Evolutionary conservation across 2,888 invertebrate genomes (phyloP).

Genomic region (Choristoneura rosaceana): DNA sequence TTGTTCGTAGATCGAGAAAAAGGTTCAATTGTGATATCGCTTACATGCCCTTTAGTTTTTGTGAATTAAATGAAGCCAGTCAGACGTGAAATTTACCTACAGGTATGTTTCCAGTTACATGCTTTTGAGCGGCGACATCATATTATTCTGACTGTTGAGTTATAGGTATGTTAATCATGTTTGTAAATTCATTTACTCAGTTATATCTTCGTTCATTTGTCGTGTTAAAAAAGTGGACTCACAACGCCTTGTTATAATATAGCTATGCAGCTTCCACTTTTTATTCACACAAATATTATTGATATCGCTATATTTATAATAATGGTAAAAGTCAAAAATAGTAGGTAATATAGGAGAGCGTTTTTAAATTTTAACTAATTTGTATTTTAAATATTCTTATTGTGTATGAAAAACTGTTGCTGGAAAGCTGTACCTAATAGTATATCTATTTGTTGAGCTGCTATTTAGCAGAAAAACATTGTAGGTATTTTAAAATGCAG

Average conservation of each 20-base stretch:
- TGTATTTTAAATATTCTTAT: too few relatives aligned
- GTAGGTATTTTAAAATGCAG: too few relatives aligned
- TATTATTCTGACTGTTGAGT: background rate
- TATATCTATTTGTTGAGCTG: too few relatives aligned
- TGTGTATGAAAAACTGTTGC: too few relatives aligned
- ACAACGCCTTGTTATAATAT: background rate
- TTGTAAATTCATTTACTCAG: background rate
- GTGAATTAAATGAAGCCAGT: constrained; percentile 32
- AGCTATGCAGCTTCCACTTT: too few relatives aligned
- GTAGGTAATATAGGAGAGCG: too few relatives aligned
- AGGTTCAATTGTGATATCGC: constrained; percentile 55
- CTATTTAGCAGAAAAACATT: too few relatives aligned
- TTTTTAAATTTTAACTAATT: too few relatives aligned
- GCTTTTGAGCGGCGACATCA: background rate
- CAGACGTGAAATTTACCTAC: constrained; percentile 34
- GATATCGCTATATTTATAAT: too few relatives aligned
- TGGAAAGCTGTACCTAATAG: too few relatives aligned
- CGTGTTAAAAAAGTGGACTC: background rate
- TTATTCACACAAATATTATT: too few relatives aligned
- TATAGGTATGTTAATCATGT: background rate
- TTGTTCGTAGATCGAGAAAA: constrained; percentile 60
- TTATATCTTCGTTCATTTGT: background rate
- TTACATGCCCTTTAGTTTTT: constrained; percentile 47
- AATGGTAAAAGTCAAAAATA: too few relatives aligned
- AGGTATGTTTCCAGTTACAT: constrained; percentile 26